A percentile compares a stretch with the other conserved stretches of the same genome.
Evolutionary conservation across 2,797 vertebrate species (phyloP).

Genomic region (Podarcis lilfordi): DNA sequence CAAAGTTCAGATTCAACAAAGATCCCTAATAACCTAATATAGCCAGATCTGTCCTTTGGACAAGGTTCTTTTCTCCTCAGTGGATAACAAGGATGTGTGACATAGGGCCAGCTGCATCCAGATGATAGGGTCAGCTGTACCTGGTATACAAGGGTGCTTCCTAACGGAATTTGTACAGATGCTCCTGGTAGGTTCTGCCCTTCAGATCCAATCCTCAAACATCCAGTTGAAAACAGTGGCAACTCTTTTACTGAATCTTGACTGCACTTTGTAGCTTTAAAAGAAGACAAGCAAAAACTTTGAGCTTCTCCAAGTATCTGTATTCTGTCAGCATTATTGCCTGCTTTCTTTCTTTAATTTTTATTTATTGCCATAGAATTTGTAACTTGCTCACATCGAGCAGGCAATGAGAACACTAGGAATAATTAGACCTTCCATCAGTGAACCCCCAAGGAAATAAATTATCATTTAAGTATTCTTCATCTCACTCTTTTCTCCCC

Average conservation of each 20-base stretch:
- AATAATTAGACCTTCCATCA: constrained; percentile 69
- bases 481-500: constrained; percentile 53
- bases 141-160: background rate
- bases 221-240: background rate
- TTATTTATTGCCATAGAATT: constrained; percentile 31
- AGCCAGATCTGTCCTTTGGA: too few relatives aligned
- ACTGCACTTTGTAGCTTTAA: background rate
- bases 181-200: background rate
- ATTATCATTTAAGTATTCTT: constrained; percentile 72
- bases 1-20: too few relatives aligned
- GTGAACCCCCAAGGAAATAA: constrained; percentile 70
- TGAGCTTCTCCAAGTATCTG: constrained; percentile 1
- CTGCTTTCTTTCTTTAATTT: background rate
- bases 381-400: constrained; percentile 34
- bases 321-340: background rate
- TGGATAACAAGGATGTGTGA: too few relatives aligned
- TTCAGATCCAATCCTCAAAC: background rate
- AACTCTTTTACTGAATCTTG: background rate
- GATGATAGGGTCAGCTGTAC: too few relatives aligned
- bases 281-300: background rate
- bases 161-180: background rate
- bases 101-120: background rate
- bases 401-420: constrained; percentile 62
- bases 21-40: too few relatives aligned
- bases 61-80: too few relatives aligned